phyloP scores from a whole-genome alignment of 2,113 vertebrate species.

The Bubo blakistoni region DNA sequence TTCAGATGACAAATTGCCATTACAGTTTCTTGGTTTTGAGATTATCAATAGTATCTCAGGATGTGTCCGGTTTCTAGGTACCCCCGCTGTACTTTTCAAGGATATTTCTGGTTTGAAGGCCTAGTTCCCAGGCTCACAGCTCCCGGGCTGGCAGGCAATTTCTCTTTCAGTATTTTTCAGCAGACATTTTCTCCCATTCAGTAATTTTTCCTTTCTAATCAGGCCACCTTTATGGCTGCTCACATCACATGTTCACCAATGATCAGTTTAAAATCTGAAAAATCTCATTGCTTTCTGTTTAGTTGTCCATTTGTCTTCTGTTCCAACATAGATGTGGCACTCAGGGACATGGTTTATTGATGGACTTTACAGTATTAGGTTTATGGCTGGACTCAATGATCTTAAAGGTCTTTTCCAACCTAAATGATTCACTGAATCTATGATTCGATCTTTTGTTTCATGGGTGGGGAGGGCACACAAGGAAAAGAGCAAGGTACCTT shows the following conservation, averaged over 20 bases:
- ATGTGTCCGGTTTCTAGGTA: not conserved
- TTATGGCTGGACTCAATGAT: not conserved
- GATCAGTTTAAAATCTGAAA: not conserved
- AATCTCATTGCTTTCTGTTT: not conserved
- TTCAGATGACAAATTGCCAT: not conserved
- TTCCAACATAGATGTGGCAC: not conserved
- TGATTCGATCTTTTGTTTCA: not conserved
- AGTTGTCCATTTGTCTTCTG: not conserved
- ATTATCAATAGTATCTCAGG: accelerated
- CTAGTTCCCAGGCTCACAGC: not conserved
- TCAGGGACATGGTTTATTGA: not conserved
- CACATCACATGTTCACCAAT: not conserved
- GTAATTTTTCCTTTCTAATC: not conserved
- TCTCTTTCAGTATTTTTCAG: not conserved
- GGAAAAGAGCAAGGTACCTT: not conserved
- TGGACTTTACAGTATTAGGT: not conserved
- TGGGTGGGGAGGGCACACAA: accelerated
- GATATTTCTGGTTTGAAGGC: not conserved
- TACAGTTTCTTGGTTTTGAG: not conserved
- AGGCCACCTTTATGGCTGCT: not conserved
- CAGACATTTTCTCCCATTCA: not conserved
- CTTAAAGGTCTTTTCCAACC: not conserved
- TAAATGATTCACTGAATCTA: not conserved
- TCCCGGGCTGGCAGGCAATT: not conserved
- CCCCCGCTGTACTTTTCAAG: not conserved